Evolutionary conservation across 2,888 invertebrate species (phyloP), one percentile per base, ranked within the genome.

Genomic region (Drosophila setosimentum): DNA sequence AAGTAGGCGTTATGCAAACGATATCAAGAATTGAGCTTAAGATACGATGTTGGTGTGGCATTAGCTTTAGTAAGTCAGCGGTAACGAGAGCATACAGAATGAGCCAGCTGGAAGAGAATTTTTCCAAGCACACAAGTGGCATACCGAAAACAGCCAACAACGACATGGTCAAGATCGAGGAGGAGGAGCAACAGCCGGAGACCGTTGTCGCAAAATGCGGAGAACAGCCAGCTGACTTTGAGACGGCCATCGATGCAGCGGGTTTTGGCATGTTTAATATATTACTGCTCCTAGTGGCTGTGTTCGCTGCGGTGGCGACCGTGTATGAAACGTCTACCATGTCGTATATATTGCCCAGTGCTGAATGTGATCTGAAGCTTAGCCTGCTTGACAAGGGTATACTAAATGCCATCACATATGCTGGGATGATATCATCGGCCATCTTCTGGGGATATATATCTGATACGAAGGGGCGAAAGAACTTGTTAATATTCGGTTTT

Each of bases 381-480:
- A 94, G 94, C 13, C 93, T 96, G 13, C 88, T 96, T 30, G 95
- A 96, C 60, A 96, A 96, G 94, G 97, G 97, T 6, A 93, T 95
- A 2, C 93, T 97, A 10, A 95, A 95, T 70, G 95, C 95, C 8
- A 94, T 95, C 73, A 95, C 96, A 18, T 97, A 96, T 93, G 94
- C 95, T 91, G 97, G 97, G 96, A 78, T 89, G 89, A 87, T 87
- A 42, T 68, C 83, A 4, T 87, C 96, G 45, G 96, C 96, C 1
- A 94, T 96, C 89, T 73, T 96, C 2, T 97, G 97, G 97, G 97
- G 97, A 3, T 96, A 95, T 86, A 91, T 96, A 8, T 96, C 96
- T 1, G 97, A 97, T 88, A 95, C 95, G 0, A 94, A 95, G 70
- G 97, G 96, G 0, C 94, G 96, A 57, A 94, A 94, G 75, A 95